These are phyloP conservation scores for Amphipoea lucens DNA, from an alignment of 2,888 invertebrate genomes.

Conservation along the genomic window DNA sequence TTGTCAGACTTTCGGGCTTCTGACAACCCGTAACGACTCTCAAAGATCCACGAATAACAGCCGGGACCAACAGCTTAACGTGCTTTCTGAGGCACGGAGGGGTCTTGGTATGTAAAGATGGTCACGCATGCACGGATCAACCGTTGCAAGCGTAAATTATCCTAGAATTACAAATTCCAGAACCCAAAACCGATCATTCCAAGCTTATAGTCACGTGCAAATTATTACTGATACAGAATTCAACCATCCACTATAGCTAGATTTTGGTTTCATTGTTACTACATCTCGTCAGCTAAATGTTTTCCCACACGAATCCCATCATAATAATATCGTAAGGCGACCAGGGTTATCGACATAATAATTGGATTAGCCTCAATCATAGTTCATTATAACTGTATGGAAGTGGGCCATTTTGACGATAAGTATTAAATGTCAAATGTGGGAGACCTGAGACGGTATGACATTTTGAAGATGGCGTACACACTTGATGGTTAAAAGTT, in stretches of 20 bases:
- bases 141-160: too few relatives aligned
- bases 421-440: conserved; percentile 59
- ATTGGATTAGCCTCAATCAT: conserved; percentile 61
- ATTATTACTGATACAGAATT: not conserved
- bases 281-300: conserved; percentile 1
- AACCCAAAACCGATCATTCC: not conserved
- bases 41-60: not conserved
- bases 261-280: not conserved
- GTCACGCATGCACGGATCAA: not conserved
- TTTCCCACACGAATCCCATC: conserved; percentile 44
- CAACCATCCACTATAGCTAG: not conserved
- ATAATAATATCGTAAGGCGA: conserved; percentile 23
- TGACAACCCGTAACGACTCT: not conserved
- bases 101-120: not conserved
- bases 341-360: conserved; percentile 49
- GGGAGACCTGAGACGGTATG: conserved; percentile 18
- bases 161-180: not conserved
- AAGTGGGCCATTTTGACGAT: conserved; percentile 42
- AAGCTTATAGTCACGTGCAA: not conserved
- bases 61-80: not conserved
- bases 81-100: not conserved
- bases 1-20: not conserved
- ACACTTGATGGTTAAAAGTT: not conserved
- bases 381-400: conserved; percentile 57
- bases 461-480: conserved; percentile 32